Evolutionary conservation across 2,888 invertebrate species (phyloP).

Genomic region (Bugulina stolonifera): DNA sequence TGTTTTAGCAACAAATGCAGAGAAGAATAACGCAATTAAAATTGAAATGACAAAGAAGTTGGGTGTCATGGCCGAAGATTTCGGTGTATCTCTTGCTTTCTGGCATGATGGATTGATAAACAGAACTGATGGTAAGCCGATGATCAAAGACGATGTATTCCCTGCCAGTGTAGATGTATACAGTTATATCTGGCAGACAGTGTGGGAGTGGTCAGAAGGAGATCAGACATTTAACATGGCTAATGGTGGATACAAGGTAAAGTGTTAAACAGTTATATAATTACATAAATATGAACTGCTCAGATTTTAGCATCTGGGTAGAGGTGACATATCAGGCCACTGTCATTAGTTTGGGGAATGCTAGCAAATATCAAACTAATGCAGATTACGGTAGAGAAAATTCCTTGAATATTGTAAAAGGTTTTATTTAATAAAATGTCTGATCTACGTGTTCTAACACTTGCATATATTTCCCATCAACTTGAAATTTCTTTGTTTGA

Average conservation of each 20-base stretch:
- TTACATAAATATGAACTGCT: too few species aligned
- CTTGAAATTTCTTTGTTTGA: too few species aligned
- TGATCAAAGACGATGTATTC: slow-evolving; percentile 25
- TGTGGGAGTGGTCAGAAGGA: slow-evolving; percentile 37
- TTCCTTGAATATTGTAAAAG: too few species aligned
- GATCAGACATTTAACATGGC: slow-evolving; percentile 38
- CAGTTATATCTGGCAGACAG: slow-evolving; percentile 41
- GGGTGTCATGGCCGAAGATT: not conserved
- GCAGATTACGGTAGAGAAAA: too few species aligned
- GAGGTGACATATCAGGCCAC: too few species aligned
- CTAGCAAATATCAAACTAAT: too few species aligned
- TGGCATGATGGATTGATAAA: slow-evolving; percentile 43
- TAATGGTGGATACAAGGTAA: slow-evolving; percentile 45
- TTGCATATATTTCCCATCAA: too few species aligned
- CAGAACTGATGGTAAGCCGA: not conserved
- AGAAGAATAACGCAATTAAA: not conserved
- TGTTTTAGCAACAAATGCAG: not conserved
- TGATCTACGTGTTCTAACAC: too few species aligned
- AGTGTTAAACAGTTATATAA: too few species aligned
- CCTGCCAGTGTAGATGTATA: slow-evolving; percentile 32
- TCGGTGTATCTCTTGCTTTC: slow-evolving; percentile 32
- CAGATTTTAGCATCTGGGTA: too few species aligned
- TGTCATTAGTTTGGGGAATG: too few species aligned
- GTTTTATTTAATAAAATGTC: too few species aligned
- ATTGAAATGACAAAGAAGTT: slow-evolving; percentile 8